Percentiles rank a stretch among this genome's conserved stretches.
Evolutionary conservation across 2,888 invertebrate genomes (phyloP).

Genomic region (Abrostola tripartita): DNA sequence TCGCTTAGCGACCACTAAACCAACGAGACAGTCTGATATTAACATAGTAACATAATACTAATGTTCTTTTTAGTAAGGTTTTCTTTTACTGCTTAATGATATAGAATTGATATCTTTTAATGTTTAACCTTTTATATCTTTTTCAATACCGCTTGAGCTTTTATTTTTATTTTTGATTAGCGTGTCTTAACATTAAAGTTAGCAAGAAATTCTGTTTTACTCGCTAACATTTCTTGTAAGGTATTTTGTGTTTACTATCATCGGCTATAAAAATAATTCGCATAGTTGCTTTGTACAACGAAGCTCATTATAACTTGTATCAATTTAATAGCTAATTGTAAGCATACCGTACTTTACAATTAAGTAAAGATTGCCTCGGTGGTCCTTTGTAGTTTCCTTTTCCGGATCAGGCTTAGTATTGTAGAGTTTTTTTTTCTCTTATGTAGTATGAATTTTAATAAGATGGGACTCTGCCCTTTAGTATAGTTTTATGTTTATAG

Average conservation of each 20-base stretch:
- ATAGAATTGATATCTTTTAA: conserved; percentile 16
- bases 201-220: neutral
- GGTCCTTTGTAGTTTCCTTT: no score
- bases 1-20: no score
- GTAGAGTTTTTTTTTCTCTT: no score
- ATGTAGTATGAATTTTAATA: no score
- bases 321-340: no score
- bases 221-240: neutral
- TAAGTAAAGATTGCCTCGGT: no score
- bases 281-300: neutral
- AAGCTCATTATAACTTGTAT: conserved; percentile 2
- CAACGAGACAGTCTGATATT: neutral
- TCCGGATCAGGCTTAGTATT: no score
- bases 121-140: conserved; percentile 18
- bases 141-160: conserved; percentile 1
- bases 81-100: conserved; percentile 4
- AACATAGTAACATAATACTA: neutral
- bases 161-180: conserved; percentile 24
- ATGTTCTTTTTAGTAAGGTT: neutral
- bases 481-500: no score
- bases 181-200: conserved; percentile 4
- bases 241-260: neutral
- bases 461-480: no score
- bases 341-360: no score
- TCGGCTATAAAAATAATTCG: neutral